Evolutionary conservation across 2,888 invertebrate genomes (phyloP), one percentile per base, ranked within the genome.

Genomic region (Neoitamus cyanurus): DNA sequence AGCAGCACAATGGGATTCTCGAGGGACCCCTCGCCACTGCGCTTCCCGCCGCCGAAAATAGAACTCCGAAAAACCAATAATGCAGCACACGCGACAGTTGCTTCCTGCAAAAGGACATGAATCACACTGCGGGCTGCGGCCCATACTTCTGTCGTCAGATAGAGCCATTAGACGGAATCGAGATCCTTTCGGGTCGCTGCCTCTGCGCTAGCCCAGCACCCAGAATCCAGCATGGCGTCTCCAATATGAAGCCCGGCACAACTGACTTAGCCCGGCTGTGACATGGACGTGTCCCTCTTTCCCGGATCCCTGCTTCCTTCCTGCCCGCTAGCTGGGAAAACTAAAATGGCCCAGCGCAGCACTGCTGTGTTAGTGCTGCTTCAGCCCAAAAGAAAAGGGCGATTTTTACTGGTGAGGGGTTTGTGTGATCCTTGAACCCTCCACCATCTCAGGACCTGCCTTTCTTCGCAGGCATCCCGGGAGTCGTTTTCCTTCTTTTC

Each of bases 121-220:
- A 90, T 90, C 90, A 90, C 88, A 87, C 88, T 87, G 58, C 42
- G 42, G 42, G n/a, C 42, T 42, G 86, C 87, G 88, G 88, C 86
- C 88, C 89, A 89, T 90, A 89, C 89, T 89, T 90, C 90, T 89
- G 88, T 90, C 89, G 88, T 89, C 90, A 90, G 89, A 90, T 90
- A 90, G 89, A 90, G 90, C 90, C 89, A 90, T 90, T 90, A 90
- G 88, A 88, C 88, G 88, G 86, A 85, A 87, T 87, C 87, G 87
- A 87, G 75, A 84, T 84, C 84, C 84, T 84, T 83, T 68, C 20
- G 42, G 77, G 36, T 77, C 84, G 69, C 34, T 77, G 77, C 15
- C 30, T 75, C 15, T 68, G 30, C 68, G 42, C 46, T 72, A 31
- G 31, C 73, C 72, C 31, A 46, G 30, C 28, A 37, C 46, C 31